phyloP scores from a whole-genome alignment of 2,113 vertebrate genomes.

The Planiliza haematocheilus region DNA sequence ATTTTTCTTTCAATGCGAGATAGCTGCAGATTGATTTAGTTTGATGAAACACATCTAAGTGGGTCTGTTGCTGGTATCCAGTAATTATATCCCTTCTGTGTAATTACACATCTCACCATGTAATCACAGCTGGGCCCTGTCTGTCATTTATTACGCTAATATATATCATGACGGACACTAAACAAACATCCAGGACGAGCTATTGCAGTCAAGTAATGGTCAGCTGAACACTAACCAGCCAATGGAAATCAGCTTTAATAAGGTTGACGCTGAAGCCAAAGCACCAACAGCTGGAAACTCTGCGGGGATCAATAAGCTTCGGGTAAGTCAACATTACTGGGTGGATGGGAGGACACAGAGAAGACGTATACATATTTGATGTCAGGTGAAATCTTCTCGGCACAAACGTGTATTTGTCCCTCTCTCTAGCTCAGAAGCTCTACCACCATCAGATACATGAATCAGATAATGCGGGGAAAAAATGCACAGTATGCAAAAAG shows the following conservation, averaged over 20 bases:
- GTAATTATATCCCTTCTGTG: constrained; percentile 11
- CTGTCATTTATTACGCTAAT: constrained; percentile 28
- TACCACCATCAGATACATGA: not conserved
- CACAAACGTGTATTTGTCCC: not conserved
- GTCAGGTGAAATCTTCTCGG: not conserved
- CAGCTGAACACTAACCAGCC: not conserved
- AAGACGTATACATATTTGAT: too few relatives aligned
- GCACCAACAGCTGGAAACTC: constrained; percentile 11
- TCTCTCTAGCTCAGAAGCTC: not conserved
- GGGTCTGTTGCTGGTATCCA: constrained; percentile 8
- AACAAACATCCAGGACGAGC: constrained; percentile 1
- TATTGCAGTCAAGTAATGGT: constrained; percentile 1
- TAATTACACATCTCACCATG: constrained; percentile 16
- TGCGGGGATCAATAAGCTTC: constrained; percentile 4
- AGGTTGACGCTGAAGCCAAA: constrained; percentile 2
- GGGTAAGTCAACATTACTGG: not conserved
- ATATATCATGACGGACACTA: not conserved
- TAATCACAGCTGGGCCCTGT: constrained; percentile 6
- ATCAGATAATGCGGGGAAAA: too few relatives aligned
- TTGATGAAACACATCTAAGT: not conserved
- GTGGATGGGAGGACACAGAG: not conserved
- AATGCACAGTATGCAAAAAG: too few relatives aligned
- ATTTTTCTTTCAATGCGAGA: too few relatives aligned
- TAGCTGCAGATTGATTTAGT: not conserved
- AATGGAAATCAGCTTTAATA: constrained; percentile 24